Conservation (phyloP, 2,888 invertebrate species). For the Tillus elongatus region DNA sequence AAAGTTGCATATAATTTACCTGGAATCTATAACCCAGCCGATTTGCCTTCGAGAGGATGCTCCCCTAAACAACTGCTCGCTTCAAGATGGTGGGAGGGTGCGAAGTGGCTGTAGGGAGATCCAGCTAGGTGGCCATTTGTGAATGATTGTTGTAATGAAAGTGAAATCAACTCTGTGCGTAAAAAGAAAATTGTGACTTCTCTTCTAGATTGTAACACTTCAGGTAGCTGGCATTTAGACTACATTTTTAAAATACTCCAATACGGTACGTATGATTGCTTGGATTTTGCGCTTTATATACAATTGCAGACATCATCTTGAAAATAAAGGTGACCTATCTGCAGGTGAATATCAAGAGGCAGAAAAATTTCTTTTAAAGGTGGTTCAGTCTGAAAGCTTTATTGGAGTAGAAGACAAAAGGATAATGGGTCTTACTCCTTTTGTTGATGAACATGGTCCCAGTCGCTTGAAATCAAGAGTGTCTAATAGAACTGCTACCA, state of each 20-base stretch:
- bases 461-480: slow-evolving; percentile 19
- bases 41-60: slow-evolving; percentile 30
- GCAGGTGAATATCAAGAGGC: neutral
- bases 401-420: slow-evolving; percentile 8
- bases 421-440: slow-evolving; percentile 12
- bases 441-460: slow-evolving; percentile 17
- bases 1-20: slow-evolving; percentile 27
- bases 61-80: slow-evolving; percentile 21
- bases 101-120: slow-evolving; percentile 27
- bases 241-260: too few species aligned
- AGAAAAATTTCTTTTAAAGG: neutral
- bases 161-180: too few species aligned
- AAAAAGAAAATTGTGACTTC: too few species aligned
- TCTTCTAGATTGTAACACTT: too few species aligned
- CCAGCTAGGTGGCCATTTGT: neutral
- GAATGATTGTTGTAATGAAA: neutral
- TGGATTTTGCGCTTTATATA: slow-evolving; percentile 16
- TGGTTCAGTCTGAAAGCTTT: neutral
- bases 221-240: too few species aligned
- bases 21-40: slow-evolving; percentile 28
- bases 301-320: slow-evolving; percentile 6
- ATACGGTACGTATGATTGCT: slow-evolving; percentile 21
- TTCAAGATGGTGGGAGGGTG: slow-evolving; percentile 31
- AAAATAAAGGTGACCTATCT: neutral
- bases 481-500: slow-evolving; percentile 17